These are phyloP conservation scores for Platerodrilus igneus DNA, from an alignment of 2,888 invertebrate species.

Conservation along the genomic window DNA sequence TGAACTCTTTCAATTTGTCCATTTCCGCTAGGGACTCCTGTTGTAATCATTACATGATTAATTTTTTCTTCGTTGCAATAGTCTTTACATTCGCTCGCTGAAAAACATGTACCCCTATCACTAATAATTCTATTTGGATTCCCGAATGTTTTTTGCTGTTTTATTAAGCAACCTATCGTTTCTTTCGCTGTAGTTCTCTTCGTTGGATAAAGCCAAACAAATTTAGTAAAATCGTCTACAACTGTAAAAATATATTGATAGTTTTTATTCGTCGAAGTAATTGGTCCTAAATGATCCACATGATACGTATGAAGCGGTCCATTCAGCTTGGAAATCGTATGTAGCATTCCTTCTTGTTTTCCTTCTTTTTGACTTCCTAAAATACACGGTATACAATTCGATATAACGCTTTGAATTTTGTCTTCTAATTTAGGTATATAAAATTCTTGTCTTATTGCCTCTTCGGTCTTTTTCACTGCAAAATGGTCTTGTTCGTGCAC, in stretches of 20 bases:
- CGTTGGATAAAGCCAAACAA: slow-evolving; percentile 35
- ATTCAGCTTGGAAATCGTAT: slow-evolving; percentile 27
- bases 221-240: slow-evolving; percentile 36
- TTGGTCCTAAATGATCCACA: slow-evolving; percentile 32
- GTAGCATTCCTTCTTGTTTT: slow-evolving; percentile 26
- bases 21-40: too few relatives aligned
- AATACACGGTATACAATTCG: slow-evolving; percentile 29
- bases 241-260: slow-evolving; percentile 28
- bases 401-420: slow-evolving; percentile 26
- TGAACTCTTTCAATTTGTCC: too few relatives aligned
- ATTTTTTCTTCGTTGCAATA: slow-evolving; percentile 40
- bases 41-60: slow-evolving; percentile 31
- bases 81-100: slow-evolving; percentile 35
- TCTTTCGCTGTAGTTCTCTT: slow-evolving; percentile 31
- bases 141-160: slow-evolving; percentile 26
- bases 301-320: slow-evolving; percentile 30
- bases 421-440: slow-evolving; percentile 24
- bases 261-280: slow-evolving; percentile 28
- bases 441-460: slow-evolving; percentile 19
- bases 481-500: slow-evolving; percentile 25
- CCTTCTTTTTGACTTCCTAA: slow-evolving; percentile 25
- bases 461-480: slow-evolving; percentile 24
- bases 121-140: slow-evolving; percentile 22
- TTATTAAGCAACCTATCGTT: slow-evolving; percentile 25
- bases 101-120: slow-evolving; percentile 41